Evolutionary conservation across 2,888 invertebrate species (phyloP), one percentile per base, ranked within the genome.

Genomic region (Drosophila eohydei): DNA sequence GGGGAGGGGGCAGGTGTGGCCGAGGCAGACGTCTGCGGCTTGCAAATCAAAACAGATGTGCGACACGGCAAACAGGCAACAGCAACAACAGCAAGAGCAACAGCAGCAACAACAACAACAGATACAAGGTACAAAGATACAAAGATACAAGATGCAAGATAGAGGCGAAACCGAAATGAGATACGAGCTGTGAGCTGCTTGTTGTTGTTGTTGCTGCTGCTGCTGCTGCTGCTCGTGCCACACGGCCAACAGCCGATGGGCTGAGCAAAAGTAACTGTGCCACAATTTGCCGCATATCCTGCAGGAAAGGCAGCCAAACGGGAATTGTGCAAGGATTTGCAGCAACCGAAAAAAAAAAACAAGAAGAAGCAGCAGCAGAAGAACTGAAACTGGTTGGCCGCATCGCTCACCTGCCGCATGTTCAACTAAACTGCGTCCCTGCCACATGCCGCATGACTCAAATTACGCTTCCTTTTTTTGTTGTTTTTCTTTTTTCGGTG

Each of bases 371-470:
- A 38, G 51, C 12, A 34, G 48, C 30, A 38, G 52, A n/a, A 3
- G 52, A 76, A n/a, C 48, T 16, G 16, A 38, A 73, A 81, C 78
- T 78, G 70, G 70, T 79, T 69, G 70, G 41, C 59, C 57, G 70
- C 76, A 66, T 56, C 46, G 71, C 78, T 81, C 80, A 80, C 80
- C 80, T 80, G 80, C 81, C 64, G 72, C 65, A 60, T 72, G 48
- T 52, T 51, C 43, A 40, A 14, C 36, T 67, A 21, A 54, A 41
- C 34, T 54, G 57, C 50, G 70, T 44, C 51, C 44, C 40, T 65
- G 88, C 89, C 86, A 88, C 89, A 90, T 86, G 86, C 86, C 78
- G 90, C 72, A 71, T 65, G 77, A 82, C 86, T 86, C 86, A 76
- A 83, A 78, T 86, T 86, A 78, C 86, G 83, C 71, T 79, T 70